phyloP scores from a whole-genome alignment of 2,113 vertebrate species.

The Oceanodroma tethys region DNA sequence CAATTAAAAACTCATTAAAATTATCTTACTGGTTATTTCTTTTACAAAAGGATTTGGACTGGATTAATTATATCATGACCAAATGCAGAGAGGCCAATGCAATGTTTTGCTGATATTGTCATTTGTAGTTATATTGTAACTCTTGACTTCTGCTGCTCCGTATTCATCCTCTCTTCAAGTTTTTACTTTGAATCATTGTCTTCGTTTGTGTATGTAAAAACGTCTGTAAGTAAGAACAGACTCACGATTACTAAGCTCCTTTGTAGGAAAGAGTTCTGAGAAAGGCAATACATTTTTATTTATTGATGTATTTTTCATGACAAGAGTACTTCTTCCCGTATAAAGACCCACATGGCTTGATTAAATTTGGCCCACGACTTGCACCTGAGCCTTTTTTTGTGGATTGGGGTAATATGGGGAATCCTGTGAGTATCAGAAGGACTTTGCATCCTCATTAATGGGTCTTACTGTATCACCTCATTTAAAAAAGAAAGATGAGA shows the following conservation, averaged over 20 bases:
- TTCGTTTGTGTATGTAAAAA: not conserved
- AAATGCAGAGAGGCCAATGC: not conserved
- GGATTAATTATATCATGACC: slow-evolving; percentile 12
- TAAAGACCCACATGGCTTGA: not conserved
- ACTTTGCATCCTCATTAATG: fast-evolving
- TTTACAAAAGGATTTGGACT: slow-evolving; percentile 24
- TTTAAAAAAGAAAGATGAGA: not conserved
- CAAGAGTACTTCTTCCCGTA: not conserved
- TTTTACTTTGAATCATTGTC: not conserved
- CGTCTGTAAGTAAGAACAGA: not conserved
- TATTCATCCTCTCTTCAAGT: not conserved
- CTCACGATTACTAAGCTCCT: fast-evolving
- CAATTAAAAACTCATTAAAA: slow-evolving; percentile 57
- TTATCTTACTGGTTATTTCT: slow-evolving; percentile 15
- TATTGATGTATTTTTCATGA: not conserved
- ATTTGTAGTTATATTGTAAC: not conserved
- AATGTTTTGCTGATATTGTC: slow-evolving; percentile 28
- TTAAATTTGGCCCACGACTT: not conserved
- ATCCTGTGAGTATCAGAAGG: not conserved
- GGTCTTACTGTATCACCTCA: not conserved
- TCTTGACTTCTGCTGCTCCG: not conserved
- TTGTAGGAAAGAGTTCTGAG: not conserved
- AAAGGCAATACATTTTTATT: not conserved
- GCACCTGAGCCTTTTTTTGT: fast-evolving
- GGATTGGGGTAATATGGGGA: fast-evolving